These are phyloP conservation scores for Xestia ashworthii DNA, from an alignment of 2,888 invertebrate species.

Conservation along the genomic window DNA sequence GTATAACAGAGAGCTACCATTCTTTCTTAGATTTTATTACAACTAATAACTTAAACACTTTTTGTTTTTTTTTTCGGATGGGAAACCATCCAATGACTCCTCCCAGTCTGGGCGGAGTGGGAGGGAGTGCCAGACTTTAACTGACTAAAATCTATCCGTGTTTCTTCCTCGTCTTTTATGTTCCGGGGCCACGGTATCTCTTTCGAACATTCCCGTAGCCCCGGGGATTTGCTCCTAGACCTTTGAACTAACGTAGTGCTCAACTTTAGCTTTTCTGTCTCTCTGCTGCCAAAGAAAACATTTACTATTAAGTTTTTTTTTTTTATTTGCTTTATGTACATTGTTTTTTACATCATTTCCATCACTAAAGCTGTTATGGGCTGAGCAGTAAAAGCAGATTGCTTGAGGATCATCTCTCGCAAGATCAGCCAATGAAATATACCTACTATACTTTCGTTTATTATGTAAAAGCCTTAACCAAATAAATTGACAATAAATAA, in stretches of 20 bases:
- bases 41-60: background rate
- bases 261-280: background rate
- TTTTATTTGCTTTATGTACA: too few relatives aligned
- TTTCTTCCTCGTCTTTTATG: too few relatives aligned
- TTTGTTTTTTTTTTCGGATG: background rate
- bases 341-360: background rate
- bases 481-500: slow-evolving; percentile 60
- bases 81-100: too few relatives aligned
- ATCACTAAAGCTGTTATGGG: background rate
- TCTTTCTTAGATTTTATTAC: background rate
- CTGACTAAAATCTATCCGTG: too few relatives aligned
- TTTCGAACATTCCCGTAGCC: too few relatives aligned
- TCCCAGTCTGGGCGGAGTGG: too few relatives aligned
- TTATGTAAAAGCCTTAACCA: slow-evolving; percentile 13
- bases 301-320: too few relatives aligned
- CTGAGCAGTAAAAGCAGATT: background rate
- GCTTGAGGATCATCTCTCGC: background rate
- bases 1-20: background rate
- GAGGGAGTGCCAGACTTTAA: too few relatives aligned
- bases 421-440: background rate
- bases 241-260: background rate
- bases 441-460: background rate
- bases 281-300: background rate
- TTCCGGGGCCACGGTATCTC: too few relatives aligned
- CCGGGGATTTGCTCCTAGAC: background rate